Evolutionary conservation across 2,797 vertebrate genomes (phyloP).

Genomic region (Pseudocheirus occidentalis): DNA sequence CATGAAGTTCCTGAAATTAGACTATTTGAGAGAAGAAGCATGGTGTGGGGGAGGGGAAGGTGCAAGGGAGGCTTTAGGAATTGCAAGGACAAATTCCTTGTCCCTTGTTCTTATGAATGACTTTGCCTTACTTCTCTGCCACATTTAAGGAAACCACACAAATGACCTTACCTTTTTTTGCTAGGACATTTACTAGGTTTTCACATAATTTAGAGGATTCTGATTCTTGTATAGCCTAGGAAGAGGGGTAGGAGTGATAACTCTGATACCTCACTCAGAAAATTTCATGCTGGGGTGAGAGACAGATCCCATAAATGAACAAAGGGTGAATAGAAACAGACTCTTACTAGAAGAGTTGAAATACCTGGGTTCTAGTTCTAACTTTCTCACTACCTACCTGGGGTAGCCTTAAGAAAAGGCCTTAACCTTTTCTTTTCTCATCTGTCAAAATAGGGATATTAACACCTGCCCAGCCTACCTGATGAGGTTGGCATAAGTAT

Average conservation of each 20-base stretch:
- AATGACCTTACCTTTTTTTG: not conserved
- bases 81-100: not conserved
- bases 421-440: not conserved
- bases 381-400: not conserved
- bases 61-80: not conserved
- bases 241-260: not conserved
- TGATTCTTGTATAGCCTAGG: not conserved
- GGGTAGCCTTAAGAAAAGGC: not conserved
- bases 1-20: not conserved
- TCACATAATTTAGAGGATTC: not conserved
- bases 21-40: not conserved
- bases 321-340: not conserved
- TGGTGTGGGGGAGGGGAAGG: not conserved
- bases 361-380: not conserved
- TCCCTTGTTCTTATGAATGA: not conserved
- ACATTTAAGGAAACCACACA: not conserved
- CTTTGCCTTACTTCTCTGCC: not conserved
- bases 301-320: not conserved
- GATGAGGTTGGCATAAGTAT: not conserved
- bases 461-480: not conserved
- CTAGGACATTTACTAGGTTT: not conserved
- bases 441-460: not conserved
- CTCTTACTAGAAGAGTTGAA: not conserved
- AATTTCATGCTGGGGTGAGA: not conserved
- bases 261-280: not conserved